phyloP scores from a whole-genome alignment of 2,113 vertebrate species.

The Pampusana beccarii region DNA sequence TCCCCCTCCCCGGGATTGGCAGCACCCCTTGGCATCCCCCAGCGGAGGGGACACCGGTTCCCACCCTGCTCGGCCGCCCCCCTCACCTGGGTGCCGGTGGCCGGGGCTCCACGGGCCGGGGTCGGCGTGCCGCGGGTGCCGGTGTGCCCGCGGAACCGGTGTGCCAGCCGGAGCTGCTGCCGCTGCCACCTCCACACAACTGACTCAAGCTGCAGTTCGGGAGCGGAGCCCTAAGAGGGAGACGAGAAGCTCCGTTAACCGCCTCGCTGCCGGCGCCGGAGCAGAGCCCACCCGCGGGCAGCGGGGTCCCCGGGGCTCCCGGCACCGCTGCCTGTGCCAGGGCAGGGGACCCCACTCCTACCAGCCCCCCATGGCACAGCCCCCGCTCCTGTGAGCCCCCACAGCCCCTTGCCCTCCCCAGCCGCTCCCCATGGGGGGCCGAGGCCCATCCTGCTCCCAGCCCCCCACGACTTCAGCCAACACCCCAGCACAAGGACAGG shows the following conservation, averaged over 20 bases:
- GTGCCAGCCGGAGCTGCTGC: constrained; percentile 45
- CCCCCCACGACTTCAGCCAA: accelerated
- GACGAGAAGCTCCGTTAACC: constrained; percentile 54
- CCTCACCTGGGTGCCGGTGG: background rate
- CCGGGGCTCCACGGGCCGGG: background rate
- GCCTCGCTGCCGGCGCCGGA: background rate
- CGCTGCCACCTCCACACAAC: constrained; percentile 69
- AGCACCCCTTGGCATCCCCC: background rate
- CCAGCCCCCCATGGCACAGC: accelerated
- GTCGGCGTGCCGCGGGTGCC: background rate
- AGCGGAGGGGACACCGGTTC: accelerated
- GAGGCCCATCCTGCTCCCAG: accelerated
- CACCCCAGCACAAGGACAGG: background rate
- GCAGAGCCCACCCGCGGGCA: background rate
- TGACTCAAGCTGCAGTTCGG: constrained; percentile 65
- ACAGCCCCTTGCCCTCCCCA: background rate
- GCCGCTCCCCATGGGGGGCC: background rate
- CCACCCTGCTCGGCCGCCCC: background rate
- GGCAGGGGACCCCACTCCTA: background rate
- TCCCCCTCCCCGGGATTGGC: background rate
- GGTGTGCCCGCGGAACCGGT: background rate
- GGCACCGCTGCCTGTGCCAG: accelerated
- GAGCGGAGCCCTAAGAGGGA: constrained; percentile 56
- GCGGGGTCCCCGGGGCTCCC: accelerated
- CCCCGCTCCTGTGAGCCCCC: background rate